Percentiles rank a stretch among this genome's conserved stretches.
phyloP scores from a whole-genome alignment of 2,888 invertebrate species.

The Philhelius pedissequus region DNA sequence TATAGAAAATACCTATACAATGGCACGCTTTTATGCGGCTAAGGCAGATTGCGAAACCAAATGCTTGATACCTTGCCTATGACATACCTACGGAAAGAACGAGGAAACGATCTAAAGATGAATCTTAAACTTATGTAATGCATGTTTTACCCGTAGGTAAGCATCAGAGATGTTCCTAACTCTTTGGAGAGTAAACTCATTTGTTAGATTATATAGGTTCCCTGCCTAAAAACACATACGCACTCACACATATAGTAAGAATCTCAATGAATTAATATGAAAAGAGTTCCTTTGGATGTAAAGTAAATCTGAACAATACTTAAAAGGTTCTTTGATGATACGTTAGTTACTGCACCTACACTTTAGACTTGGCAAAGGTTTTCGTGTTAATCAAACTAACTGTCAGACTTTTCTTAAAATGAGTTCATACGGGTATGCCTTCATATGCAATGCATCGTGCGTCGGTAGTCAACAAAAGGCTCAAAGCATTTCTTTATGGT shows the following conservation, averaged over 20 bases:
- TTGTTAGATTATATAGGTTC: background rate
- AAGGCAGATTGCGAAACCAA: slow-evolving; percentile 41
- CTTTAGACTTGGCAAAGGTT: background rate
- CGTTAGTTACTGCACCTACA: background rate
- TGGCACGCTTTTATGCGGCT: slow-evolving; percentile 29
- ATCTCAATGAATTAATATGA: slow-evolving; percentile 19
- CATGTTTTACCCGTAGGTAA: slow-evolving; percentile 24
- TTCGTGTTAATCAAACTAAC: slow-evolving; percentile 24
- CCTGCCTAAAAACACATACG: background rate
- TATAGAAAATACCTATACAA: slow-evolving; percentile 6
- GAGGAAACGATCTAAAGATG: slow-evolving; percentile 41
- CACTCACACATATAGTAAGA: background rate
- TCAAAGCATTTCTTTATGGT: background rate
- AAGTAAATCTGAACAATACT: slow-evolving; percentile 30
- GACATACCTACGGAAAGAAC: slow-evolving; percentile 31
- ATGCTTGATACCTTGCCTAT: slow-evolving; percentile 13
- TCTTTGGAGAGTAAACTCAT: slow-evolving; percentile 36
- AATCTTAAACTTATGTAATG: slow-evolving; percentile 49
- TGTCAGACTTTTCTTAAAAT: slow-evolving; percentile 1
- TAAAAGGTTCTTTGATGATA: slow-evolving; percentile 22
- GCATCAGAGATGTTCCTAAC: background rate
- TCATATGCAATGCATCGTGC: background rate
- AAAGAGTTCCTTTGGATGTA: slow-evolving; percentile 16
- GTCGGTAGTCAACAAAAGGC: background rate
- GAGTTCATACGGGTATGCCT: background rate